phyloP scores from a whole-genome alignment of 2,888 invertebrate species.

The Marasmarcha lunaedactyla region DNA sequence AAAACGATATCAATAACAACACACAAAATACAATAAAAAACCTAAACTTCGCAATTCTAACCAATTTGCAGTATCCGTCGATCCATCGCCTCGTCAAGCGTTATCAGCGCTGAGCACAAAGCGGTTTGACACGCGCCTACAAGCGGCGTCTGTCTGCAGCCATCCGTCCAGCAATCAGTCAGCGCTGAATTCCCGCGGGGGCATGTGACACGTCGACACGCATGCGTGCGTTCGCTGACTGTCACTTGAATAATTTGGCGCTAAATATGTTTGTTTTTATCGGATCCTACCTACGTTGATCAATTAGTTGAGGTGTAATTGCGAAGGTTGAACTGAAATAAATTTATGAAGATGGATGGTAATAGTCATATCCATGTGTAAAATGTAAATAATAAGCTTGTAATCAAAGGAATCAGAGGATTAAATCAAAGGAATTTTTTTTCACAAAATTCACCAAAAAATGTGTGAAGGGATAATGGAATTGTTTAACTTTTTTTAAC shows the following conservation, averaged over 20 bases:
- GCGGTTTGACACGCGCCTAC: constrained; percentile 30
- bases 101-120: constrained; percentile 15
- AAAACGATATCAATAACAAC: neutral
- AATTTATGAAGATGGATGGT: too few relatives aligned
- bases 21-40: constrained; percentile 1
- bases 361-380: too few relatives aligned
- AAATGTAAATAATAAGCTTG: too few relatives aligned
- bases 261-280: too few relatives aligned
- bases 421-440: too few relatives aligned
- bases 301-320: too few relatives aligned
- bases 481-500: too few relatives aligned
- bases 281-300: too few relatives aligned
- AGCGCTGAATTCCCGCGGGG: constrained; percentile 18
- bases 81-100: constrained; percentile 9
- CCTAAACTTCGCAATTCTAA: neutral
- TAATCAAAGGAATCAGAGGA: too few relatives aligned
- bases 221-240: neutral
- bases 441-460: too few relatives aligned
- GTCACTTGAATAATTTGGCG: neutral
- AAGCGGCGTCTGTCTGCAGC: constrained; percentile 30
- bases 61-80: neutral
- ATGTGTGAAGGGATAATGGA: too few relatives aligned
- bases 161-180: constrained; percentile 51
- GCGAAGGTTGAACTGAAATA: too few relatives aligned
- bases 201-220: neutral